Conservation (phyloP, 2,113 vertebrate genomes). For the Neolamprologus toae region DNA sequence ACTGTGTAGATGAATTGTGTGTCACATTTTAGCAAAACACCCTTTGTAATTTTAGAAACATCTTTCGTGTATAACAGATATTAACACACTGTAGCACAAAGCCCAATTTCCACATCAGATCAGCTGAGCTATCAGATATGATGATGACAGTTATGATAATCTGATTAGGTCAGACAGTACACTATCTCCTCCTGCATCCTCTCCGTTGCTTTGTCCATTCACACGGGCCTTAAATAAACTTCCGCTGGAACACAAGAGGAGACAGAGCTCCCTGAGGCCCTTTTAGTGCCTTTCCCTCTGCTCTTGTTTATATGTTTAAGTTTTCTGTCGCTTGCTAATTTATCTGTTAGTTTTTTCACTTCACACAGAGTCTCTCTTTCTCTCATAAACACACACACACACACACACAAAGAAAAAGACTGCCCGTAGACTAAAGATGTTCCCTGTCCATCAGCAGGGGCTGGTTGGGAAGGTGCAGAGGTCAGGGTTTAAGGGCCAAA, state of each 20-base stretch:
- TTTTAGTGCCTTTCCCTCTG: neutral
- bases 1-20: neutral
- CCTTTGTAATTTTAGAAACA: neutral
- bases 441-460: conserved; percentile 52
- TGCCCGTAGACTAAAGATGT: conserved; percentile 50
- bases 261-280: neutral
- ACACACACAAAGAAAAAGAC: neutral
- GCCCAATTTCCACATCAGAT: neutral
- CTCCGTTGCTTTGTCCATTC: conserved; percentile 17
- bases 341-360: conserved; percentile 25
- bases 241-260: conserved; percentile 1
- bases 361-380: neutral
- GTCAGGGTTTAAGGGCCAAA: conserved; percentile 49
- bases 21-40: neutral
- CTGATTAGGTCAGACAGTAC: neutral
- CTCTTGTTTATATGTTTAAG: conserved; percentile 19
- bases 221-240: conserved; percentile 40
- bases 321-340: conserved; percentile 8
- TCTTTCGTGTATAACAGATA: neutral
- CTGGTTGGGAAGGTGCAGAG: conserved; percentile 42
- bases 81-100: neutral
- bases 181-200: neutral
- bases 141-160: conserved; percentile 1
- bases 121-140: neutral
- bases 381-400: neutral